Conservation (phyloP, 2,888 invertebrate genomes). For the Nephrotoma appendiculata region DNA sequence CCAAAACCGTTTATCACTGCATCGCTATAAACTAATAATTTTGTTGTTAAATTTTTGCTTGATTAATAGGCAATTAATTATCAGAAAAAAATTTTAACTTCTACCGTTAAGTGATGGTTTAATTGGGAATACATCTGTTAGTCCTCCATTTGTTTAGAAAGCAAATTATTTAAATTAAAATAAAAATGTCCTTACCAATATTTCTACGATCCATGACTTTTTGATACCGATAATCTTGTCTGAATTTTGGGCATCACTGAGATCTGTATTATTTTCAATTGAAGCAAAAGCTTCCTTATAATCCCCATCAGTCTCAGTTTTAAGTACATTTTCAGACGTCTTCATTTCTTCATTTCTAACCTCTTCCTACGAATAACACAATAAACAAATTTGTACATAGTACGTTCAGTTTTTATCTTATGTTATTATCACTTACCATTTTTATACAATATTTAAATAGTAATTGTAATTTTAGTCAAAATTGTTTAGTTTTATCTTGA, state of each 20-base stretch:
- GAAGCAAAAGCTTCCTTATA: not conserved
- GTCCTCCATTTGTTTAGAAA: too few species aligned
- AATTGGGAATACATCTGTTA: too few species aligned
- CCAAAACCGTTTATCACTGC: too few species aligned
- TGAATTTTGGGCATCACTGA: not conserved
- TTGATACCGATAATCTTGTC: not conserved
- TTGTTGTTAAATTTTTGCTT: too few species aligned
- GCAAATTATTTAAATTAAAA: too few species aligned
- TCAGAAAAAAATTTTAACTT: too few species aligned
- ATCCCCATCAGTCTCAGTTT: not conserved
- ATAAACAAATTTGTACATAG: not conserved
- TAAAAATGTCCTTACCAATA: not conserved
- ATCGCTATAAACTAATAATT: too few species aligned
- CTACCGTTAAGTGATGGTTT: too few species aligned
- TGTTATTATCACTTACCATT: not conserved
- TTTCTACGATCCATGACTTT: slow-evolving; percentile 1
- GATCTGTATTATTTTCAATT: not conserved
- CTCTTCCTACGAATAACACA: not conserved
- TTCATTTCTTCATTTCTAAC: not conserved
- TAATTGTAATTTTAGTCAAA: not conserved
- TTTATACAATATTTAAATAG: not conserved
- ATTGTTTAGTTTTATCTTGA: not conserved
- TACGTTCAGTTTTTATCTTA: not conserved
- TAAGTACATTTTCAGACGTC: not conserved
- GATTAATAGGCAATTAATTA: too few species aligned